Percentiles rank a stretch among this genome's conserved stretches.
These are phyloP conservation scores for Corvus hawaiiensis DNA, from an alignment of 2,113 vertebrate species.

Conservation along the genomic window DNA sequence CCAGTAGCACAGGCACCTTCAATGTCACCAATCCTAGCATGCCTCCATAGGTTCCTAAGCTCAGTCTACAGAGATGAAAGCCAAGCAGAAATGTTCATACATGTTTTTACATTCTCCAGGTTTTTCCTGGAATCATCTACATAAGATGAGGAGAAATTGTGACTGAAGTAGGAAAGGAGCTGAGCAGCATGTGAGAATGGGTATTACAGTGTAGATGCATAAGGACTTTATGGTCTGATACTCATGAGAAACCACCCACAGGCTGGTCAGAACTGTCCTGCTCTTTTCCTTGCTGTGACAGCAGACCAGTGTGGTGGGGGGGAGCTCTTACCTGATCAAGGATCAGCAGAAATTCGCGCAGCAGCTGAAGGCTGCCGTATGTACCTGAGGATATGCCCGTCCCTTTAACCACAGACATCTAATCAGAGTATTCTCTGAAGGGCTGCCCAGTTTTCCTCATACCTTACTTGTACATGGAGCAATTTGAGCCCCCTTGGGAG, in stretches of 20 bases:
- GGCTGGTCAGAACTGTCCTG: background rate
- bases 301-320: background rate
- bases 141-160: background rate
- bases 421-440: background rate
- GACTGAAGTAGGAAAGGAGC: background rate
- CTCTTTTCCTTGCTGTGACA: background rate
- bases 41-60: background rate
- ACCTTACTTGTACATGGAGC: background rate
- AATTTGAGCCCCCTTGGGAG: background rate
- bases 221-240: background rate
- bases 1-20: background rate
- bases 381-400: fast-evolving
- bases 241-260: background rate
- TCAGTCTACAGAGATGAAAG: background rate
- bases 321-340: background rate
- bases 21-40: background rate
- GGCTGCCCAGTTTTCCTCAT: background rate
- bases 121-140: background rate
- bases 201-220: fast-evolving
- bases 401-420: background rate
- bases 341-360: background rate
- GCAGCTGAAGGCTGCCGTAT: fast-evolving
- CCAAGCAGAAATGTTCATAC: background rate
- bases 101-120: background rate
- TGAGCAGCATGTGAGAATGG: background rate